Percentiles rank a stretch among this genome's conserved stretches.
phyloP scores from a whole-genome alignment of 2,888 invertebrate genomes.

The Polydrusus cervinus region DNA sequence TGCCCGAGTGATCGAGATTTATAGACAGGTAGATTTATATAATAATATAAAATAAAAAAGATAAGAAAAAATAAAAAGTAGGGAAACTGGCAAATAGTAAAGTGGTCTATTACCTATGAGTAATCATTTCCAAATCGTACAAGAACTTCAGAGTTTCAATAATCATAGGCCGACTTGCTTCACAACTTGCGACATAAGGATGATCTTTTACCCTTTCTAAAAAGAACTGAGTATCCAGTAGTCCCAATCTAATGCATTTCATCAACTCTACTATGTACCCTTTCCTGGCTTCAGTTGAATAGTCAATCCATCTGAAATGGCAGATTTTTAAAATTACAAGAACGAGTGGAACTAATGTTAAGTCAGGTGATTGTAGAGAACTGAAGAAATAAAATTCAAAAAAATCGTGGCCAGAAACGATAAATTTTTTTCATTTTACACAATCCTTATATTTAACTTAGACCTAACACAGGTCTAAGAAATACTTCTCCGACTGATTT shows the following conservation, averaged over 20 bases:
- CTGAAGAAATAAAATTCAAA: no score
- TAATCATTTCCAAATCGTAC: slow-evolving; percentile 93
- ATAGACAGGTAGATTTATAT: no score
- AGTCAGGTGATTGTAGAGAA: no score
- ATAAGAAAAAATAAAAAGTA: background rate
- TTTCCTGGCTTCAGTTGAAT: slow-evolving; percentile 82
- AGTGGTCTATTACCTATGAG: slow-evolving; percentile 69
- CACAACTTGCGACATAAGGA: slow-evolving; percentile 87
- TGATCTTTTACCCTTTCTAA: slow-evolving; percentile 93
- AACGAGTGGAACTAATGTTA: no score
- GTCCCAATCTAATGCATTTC: slow-evolving; percentile 86
- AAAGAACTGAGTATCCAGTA: slow-evolving; percentile 92
- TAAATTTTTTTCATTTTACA: no score
- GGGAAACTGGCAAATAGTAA: background rate
- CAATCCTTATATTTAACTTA: no score
- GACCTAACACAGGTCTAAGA: no score
- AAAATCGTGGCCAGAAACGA: no score
- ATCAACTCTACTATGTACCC: slow-evolving; percentile 84
- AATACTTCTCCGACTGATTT: no score
- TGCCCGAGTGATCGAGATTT: no score
- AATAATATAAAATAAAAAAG: no score
- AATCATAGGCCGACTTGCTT: slow-evolving; percentile 89
- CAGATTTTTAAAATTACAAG: no score
- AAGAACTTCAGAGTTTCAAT: slow-evolving; percentile 93
- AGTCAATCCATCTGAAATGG: slow-evolving; percentile 83